These are phyloP conservation scores for Mythimna loreyi DNA, from an alignment of 2,888 invertebrate species.

Conservation along the genomic window DNA sequence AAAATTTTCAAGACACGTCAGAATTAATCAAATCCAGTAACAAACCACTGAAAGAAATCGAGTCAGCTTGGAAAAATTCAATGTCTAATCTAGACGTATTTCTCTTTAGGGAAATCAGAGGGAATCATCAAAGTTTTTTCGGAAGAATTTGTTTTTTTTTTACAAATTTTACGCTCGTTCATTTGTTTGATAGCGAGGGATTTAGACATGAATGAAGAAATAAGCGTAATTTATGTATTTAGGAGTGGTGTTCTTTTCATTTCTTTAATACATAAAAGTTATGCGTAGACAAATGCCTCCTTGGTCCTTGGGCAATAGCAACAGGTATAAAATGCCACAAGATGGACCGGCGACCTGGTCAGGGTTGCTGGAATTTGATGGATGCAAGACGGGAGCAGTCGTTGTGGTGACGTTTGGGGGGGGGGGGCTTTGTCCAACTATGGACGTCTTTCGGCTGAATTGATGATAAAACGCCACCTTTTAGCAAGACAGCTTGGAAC, in stretches of 20 bases:
- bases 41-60: constrained; percentile 24
- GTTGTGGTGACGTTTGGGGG: no score
- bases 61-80: constrained; percentile 21
- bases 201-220: constrained; percentile 28
- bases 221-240: constrained; percentile 1
- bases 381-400: no score
- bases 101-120: constrained; percentile 57
- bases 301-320: no score
- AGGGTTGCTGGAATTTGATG: no score
- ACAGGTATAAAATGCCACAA: no score
- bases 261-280: no score
- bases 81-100: constrained; percentile 45
- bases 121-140: constrained; percentile 31
- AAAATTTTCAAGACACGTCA: constrained; percentile 15
- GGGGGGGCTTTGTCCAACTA: no score
- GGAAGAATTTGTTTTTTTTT: constrained; percentile 33
- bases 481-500: neutral
- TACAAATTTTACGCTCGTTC: constrained; percentile 29
- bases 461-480: neutral
- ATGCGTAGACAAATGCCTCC: no score
- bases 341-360: no score
- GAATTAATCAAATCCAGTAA: constrained; percentile 4
- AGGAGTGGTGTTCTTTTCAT: neutral
- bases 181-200: constrained; percentile 30
- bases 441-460: no score